Evolutionary conservation across 1,140 invertebrate species (phyloP).

Genomic region (Maniola jurtina): DNA sequence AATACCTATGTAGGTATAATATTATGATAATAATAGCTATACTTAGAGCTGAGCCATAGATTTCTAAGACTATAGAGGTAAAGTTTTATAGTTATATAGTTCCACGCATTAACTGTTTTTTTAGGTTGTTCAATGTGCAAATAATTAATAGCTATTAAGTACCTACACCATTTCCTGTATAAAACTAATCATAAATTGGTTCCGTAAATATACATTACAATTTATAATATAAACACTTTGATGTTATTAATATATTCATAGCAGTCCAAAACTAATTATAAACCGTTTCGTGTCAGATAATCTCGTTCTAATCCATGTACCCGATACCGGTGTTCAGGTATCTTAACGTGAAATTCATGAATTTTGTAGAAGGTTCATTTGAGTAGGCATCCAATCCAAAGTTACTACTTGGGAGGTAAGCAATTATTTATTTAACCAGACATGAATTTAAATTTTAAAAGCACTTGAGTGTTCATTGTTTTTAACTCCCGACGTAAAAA

Average conservation of each 20-base stretch:
- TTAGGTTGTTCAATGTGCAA: no score
- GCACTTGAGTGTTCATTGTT: not conserved
- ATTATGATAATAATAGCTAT: no score
- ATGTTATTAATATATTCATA: not conserved
- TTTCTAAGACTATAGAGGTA: no score
- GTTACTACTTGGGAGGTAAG: not conserved
- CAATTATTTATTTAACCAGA: not conserved
- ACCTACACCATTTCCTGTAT: no score
- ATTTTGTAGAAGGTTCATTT: constrained; percentile 15
- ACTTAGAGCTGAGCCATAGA: no score
- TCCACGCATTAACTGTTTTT: no score
- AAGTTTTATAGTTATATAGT: no score
- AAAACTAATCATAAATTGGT: not conserved
- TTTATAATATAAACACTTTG: not conserved
- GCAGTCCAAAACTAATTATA: constrained; percentile 11
- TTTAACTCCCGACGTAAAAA: not conserved
- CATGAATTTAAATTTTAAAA: not conserved
- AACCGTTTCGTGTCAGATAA: constrained; percentile 11
- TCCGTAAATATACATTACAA: not conserved
- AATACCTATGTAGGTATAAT: no score
- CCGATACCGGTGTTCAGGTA: constrained; percentile 9
- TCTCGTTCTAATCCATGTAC: constrained; percentile 13
- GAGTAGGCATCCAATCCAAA: constrained; percentile 17
- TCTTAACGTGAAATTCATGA: constrained; percentile 17
- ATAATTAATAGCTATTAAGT: no score